Evolutionary conservation across 23 tunicate species (phyloP), one percentile per base, ranked within the genome.

Genomic region (Phallusia fumigata): DNA sequence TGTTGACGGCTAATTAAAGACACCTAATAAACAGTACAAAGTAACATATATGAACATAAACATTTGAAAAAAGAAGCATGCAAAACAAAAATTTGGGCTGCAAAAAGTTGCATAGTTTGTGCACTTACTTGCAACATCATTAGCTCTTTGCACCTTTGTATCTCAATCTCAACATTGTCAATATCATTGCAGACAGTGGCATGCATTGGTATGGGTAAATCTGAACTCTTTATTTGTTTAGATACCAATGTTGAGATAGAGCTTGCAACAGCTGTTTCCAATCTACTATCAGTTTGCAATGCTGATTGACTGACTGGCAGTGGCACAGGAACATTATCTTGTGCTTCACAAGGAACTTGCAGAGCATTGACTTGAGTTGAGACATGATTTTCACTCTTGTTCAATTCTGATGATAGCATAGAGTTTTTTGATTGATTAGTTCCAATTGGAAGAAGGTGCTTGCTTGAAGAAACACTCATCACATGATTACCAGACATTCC

Each of bases 1-100:
- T 91, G 96, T 76, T 91, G 96, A 21, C 96, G 86, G 35, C 90
- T 83, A 36, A 91, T 91, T n/a, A 91, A 35, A 8, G 78, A 74
- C 3, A 74, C 78, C 78, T 74, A 30, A 58, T 40, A 10, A 40
- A 10, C 10, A 40, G 13, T 21, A 58, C 69, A 58, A 6, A 8
- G 1, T 1, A 6, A 58, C 69, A 58, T 6, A 3, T 58, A 58
- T 21, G 28, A 11, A 22, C 15, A 1, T 58, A 58, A 1, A 21
- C 5, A 40, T 3, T 40, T 40, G 47, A 5, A 40, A 10, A 3
- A 40, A n/a, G n/a, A 40, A 40, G 47, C 47, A 40, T 3, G 10
- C 47, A 40, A n/a, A n/a, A 40, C 47, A 40, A 40, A 40, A 5
- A 3, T 40, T 40, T 40, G 5, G 5, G 47, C 47, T 40, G 5